These are phyloP conservation scores for Lagopus muta DNA, from an alignment of 2,113 vertebrate genomes.

Conservation along the genomic window DNA sequence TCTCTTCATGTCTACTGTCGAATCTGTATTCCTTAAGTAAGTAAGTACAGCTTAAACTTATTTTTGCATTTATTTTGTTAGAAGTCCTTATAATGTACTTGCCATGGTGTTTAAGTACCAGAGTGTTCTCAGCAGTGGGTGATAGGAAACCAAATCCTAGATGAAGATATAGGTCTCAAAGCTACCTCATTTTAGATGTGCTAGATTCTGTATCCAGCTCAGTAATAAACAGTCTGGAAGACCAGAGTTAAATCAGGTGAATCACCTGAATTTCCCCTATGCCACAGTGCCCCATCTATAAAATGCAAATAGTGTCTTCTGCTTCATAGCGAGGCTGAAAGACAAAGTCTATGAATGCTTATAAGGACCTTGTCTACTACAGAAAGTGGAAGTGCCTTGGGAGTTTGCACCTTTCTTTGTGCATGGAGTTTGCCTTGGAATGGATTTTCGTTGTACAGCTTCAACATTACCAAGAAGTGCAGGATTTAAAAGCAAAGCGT, in stretches of 20 bases:
- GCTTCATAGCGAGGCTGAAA: background rate
- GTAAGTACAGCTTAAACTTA: background rate
- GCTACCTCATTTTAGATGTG: background rate
- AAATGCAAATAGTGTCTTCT: background rate
- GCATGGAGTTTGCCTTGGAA: background rate
- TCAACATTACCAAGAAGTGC: background rate
- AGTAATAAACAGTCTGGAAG: background rate
- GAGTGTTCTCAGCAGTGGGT: background rate
- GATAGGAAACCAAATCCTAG: background rate
- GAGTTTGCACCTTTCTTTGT: background rate
- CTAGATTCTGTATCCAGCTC: background rate
- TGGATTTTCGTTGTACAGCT: background rate
- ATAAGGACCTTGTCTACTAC: background rate
- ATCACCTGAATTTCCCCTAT: background rate
- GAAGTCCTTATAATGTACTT: background rate
- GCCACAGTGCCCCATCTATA: background rate
- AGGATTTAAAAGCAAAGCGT: conserved; percentile 13
- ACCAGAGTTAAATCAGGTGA: background rate
- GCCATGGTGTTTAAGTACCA: background rate
- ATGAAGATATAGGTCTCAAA: background rate
- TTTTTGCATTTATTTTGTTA: background rate
- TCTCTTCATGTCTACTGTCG: background rate
- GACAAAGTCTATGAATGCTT: background rate
- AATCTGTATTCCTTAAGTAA: background rate
- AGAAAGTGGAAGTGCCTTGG: background rate